These are phyloP conservation scores for Myanophis thanlyinensis DNA, from an alignment of 2,113 vertebrate genomes.

Conservation along the genomic window DNA sequence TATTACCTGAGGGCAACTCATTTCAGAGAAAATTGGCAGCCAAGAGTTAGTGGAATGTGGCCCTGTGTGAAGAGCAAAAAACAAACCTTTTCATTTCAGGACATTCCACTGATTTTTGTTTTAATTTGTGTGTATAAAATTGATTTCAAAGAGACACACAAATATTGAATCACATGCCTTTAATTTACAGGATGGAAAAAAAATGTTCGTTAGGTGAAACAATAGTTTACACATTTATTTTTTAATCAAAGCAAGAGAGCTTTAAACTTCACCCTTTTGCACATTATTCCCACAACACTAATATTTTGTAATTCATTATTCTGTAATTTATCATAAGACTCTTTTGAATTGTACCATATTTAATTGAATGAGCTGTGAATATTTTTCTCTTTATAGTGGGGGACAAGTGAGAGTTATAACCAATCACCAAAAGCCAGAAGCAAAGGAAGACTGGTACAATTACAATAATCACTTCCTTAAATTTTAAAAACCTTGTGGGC, in stretches of 20 bases:
- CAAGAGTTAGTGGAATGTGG: background rate
- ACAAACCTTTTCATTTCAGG: background rate
- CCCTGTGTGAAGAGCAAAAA: background rate
- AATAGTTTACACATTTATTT: slow-evolving; percentile 11
- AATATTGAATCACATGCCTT: background rate
- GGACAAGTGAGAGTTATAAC: background rate
- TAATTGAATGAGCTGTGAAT: slow-evolving; percentile 27
- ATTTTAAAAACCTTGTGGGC: background rate
- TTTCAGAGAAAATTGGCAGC: background rate
- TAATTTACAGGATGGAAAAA: background rate
- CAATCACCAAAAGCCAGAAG: background rate
- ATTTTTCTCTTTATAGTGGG: background rate
- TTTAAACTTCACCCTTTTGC: background rate
- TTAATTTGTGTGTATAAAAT: background rate
- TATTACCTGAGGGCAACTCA: background rate
- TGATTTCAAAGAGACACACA: slow-evolving; percentile 14
- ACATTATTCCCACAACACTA: background rate
- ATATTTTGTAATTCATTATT: slow-evolving; percentile 12
- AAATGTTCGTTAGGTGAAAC: background rate
- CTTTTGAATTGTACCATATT: slow-evolving; percentile 19
- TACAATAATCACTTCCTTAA: background rate
- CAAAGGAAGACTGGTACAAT: background rate
- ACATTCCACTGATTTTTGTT: slow-evolving; percentile 1
- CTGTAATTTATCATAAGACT: background rate
- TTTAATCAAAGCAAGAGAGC: background rate